A percentile compares a stretch with the other conserved stretches of the same genome.
phyloP scores from a whole-genome alignment of 2,888 invertebrate species.

The Lycaena phlaeas region DNA sequence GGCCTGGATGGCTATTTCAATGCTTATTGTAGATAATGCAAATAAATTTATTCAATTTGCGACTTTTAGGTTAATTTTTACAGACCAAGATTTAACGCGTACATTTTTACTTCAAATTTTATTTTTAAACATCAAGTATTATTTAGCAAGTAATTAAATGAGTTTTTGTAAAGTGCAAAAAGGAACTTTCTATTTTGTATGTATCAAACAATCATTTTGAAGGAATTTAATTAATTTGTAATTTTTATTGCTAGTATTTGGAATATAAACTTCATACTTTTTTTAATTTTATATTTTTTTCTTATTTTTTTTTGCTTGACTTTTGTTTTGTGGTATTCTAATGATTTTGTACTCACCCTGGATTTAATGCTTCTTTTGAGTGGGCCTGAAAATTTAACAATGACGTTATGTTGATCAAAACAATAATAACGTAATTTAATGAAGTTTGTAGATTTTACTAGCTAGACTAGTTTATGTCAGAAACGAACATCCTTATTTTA shows the following conservation, averaged over 20 bases:
- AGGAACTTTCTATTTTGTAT: conserved; percentile 6
- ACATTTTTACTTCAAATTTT: not conserved
- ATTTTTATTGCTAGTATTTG: not conserved
- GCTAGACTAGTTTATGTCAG: too few species aligned
- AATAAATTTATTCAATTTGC: too few species aligned
- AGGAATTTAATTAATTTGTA: not conserved
- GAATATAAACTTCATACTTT: conserved; percentile 1
- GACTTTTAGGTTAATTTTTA: conserved; percentile 1
- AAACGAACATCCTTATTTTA: too few species aligned
- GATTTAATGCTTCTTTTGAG: conserved; percentile 29
- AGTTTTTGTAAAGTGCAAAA: not conserved
- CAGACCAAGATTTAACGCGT: not conserved
- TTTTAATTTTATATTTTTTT: conserved; percentile 10
- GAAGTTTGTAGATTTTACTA: too few species aligned
- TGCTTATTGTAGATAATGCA: not conserved
- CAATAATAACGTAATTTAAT: too few species aligned
- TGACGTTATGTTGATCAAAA: too few species aligned
- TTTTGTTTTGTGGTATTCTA: conserved; percentile 18
- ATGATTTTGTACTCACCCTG: conserved; percentile 26
- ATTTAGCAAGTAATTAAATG: not conserved
- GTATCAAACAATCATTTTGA: not conserved
- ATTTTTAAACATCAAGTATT: not conserved
- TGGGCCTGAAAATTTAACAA: conserved; percentile 24
- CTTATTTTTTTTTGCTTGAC: conserved; percentile 17
- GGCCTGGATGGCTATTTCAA: not conserved